Evolutionary conservation across 2,888 invertebrate species (phyloP), one percentile per base, ranked within the genome.

Genomic region (Andricus quercusramuli): DNA sequence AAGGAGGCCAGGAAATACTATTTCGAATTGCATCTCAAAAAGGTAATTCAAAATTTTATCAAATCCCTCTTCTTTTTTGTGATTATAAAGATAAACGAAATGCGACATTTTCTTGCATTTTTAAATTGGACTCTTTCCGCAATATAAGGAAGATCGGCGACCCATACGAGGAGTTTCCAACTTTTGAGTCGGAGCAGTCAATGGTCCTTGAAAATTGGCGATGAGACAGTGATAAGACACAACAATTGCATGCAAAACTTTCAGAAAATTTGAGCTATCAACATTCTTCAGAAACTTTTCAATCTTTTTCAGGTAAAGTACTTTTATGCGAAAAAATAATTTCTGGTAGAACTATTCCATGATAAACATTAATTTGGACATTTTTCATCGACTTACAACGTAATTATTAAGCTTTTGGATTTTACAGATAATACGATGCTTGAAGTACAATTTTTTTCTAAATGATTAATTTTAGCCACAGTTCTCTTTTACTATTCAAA

Each of bases 171-270:
- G 32, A 74, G 74, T 74, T 74, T 74, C 29, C 74, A 74, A 74
- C 56, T 59, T 74, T 74, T 59, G 74, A 74, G 56, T 15, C 32
- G 56, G 37, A 59, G 74, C 29, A 59, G 32, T 74, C 74, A 74
- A 74, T 74, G 74, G 74, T 22, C 56, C 74, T 74, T 74, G 74
- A 74, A 74, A 74, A 56, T 56, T 74, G 56, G 6, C 74, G 56
- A 74, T 74, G 56, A 74, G 74, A 74, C 56, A 56, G 56, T 74
- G 74, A 74, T 56, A 74, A 51, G 47, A 59, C 74, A 74, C 56
- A 59, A 32, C 20, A n/a, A 74, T 32, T 74, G 56, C 37, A 74
- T 74, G 32, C 6, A 15, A 59, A 74, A 59, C 74, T 74, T 74
- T 59, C 32, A 51, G 29, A 37, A 56, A 13, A 51, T 37, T 37